A percentile compares a stretch with the other conserved stretches of the same genome.
Conservation (phyloP, 2,797 vertebrate species). For the Microchirus variegatus region DNA sequence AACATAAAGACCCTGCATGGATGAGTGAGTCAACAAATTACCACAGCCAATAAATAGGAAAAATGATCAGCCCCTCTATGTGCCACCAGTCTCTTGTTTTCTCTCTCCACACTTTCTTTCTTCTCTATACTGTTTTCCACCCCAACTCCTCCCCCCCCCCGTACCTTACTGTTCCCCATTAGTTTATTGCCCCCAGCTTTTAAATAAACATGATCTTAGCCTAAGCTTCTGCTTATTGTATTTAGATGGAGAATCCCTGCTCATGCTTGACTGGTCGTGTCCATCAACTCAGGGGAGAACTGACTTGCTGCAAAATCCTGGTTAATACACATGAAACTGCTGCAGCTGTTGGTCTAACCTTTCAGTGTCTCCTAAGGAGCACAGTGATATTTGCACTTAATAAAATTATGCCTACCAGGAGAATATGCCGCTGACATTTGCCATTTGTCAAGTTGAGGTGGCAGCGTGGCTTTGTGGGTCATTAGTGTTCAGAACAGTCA, state of each 20-base stretch:
- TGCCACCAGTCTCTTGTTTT: constrained; percentile 64
- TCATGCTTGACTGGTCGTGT: constrained; percentile 82
- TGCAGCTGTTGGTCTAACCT: constrained; percentile 88
- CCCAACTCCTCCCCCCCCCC: constrained; percentile 8
- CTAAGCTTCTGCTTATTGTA: constrained; percentile 80
- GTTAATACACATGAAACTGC: constrained; percentile 84
- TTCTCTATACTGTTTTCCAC: constrained; percentile 24
- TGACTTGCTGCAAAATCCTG: constrained; percentile 72
- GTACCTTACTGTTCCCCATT: constrained; percentile 69
- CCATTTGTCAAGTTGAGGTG: constrained; percentile 87
- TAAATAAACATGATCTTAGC: constrained; percentile 87
- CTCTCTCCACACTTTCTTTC: constrained; percentile 37
- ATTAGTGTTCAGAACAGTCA: constrained; percentile 75
- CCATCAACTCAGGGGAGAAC: constrained; percentile 77
- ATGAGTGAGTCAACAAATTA: constrained; percentile 90
- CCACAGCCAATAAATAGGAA: constrained; percentile 81
- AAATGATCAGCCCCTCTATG: constrained; percentile 75
- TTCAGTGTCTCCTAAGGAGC: constrained; percentile 87
- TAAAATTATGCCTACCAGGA: constrained; percentile 90
- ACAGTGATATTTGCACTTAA: constrained; percentile 89
- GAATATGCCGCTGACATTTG: constrained; percentile 89
- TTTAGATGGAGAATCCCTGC: constrained; percentile 77
- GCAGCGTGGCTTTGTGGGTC: constrained; percentile 81
- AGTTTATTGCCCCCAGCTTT: constrained; percentile 80
- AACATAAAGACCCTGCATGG: constrained; percentile 88